A percentile compares a stretch with the other conserved stretches of the same genome.
These are phyloP conservation scores for Crepidodera aurea DNA, from an alignment of 2,888 invertebrate species.

Conservation along the genomic window DNA sequence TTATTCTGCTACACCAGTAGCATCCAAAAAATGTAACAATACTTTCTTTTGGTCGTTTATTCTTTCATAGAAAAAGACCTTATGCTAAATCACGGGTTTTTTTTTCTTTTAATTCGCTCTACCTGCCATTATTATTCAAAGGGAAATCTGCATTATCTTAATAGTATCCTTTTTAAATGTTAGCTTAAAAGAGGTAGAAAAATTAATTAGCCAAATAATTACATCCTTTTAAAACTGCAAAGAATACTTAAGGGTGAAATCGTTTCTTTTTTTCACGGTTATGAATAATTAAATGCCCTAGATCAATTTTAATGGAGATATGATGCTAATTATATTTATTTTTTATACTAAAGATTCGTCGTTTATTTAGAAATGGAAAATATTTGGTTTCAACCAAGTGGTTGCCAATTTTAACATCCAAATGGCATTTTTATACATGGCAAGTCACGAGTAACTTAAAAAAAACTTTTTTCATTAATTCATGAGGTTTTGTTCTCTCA, in stretches of 20 bases:
- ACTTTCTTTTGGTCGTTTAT: slow-evolving; percentile 39
- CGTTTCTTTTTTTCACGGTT: neutral
- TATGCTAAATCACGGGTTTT: slow-evolving; percentile 35
- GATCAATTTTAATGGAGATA: too few relatives aligned
- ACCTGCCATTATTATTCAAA: slow-evolving; percentile 42
- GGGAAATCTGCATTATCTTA: slow-evolving; percentile 35
- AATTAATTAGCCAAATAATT: slow-evolving; percentile 47
- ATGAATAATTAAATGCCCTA: slow-evolving; percentile 15
- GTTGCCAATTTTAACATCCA: too few relatives aligned
- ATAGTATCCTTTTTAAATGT: slow-evolving; percentile 41
- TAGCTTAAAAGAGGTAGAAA: slow-evolving; percentile 35
- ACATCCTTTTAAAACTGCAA: slow-evolving; percentile 35
- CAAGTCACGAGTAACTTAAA: too few relatives aligned
- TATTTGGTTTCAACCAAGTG: too few relatives aligned
- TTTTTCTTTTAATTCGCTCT: too few relatives aligned
- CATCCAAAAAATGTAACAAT: slow-evolving; percentile 51
- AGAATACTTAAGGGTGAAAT: slow-evolving; percentile 25
- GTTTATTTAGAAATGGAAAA: too few relatives aligned
- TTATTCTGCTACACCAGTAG: slow-evolving; percentile 46
- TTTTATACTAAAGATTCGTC: too few relatives aligned
- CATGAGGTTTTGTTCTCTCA: too few relatives aligned
- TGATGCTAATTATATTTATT: too few relatives aligned
- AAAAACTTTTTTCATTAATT: too few relatives aligned
- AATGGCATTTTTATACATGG: too few relatives aligned
- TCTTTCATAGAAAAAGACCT: slow-evolving; percentile 36